Base-by-base conservation (phyloP, 2,888 invertebrate species). In the Rosalia funebris region DNA sequence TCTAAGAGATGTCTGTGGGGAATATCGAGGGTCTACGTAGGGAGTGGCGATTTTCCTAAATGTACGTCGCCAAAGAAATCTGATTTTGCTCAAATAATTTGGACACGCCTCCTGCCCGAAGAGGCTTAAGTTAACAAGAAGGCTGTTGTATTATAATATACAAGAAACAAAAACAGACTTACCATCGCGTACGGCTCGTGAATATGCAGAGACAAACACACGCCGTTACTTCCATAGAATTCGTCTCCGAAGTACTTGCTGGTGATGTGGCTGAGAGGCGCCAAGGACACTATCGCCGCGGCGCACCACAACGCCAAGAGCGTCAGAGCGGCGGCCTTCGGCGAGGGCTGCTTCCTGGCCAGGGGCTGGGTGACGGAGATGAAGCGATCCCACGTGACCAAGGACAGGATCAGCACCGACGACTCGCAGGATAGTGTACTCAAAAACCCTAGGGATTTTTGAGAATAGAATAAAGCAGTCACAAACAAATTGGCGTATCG, bases 341-440 rank as follows among this genome's bases (percentile, higher is more conserved):
- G 72, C 0, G 80, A 80, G 4, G 81, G 79, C 65, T 82, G 82
- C 66, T 82, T 79, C 48, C 82, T 73, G 1, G 81, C 83, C 47
- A 88, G 77, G 0, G 10, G 88, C 63, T 84, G 82, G n/a, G 85
- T 84, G 17, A 88, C 86, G 1, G 86, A 86, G 63, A 86, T 82
- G 67, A 87, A 83, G 10, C 88, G 83, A 74, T 88, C 88, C 80
- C 86, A 83, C 0, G 88, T 88, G 55, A 88, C 87, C 60, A 88
- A 69, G 0, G 85, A 83, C 10, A 88, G 79, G 45, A 87, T 83
- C 60, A 87, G 74, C 0, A 87, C 87, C 0, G 88, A 88, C 1
- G 86, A 85, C 75, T 88, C 87, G 60, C 85, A 86, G 57, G 87
- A 87, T 14, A 87, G 79, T 1, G 87, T 87, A 75, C 85, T 85